These are phyloP conservation scores for Drosophila macrospina DNA, from an alignment of 2,888 invertebrate genomes.

Conservation along the genomic window DNA sequence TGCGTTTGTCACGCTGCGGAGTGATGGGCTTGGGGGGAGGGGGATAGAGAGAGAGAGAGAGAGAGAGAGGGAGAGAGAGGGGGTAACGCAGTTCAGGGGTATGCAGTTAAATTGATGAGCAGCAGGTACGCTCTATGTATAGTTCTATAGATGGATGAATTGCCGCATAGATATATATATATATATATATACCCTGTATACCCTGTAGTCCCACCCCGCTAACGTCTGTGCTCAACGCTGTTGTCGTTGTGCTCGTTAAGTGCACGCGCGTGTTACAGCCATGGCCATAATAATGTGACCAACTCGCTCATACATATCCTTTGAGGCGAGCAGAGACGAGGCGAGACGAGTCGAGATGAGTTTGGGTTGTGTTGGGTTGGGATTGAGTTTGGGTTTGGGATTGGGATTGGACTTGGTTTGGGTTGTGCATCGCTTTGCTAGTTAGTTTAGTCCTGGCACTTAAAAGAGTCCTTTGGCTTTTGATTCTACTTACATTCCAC, in stretches of 20 bases:
- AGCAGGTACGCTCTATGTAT: constrained; percentile 53
- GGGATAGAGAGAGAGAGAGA: too few relatives aligned
- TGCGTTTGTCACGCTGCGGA: constrained; percentile 77
- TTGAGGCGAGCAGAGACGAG: neutral
- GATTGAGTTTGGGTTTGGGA: too few relatives aligned
- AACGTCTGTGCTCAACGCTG: constrained; percentile 38
- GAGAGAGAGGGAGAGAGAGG: too few relatives aligned
- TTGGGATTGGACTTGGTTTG: neutral
- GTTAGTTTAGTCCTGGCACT: constrained; percentile 33
- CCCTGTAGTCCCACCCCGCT: too few relatives aligned
- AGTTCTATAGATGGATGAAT: constrained; percentile 47
- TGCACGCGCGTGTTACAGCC: constrained; percentile 72
- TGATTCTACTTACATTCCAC: constrained; percentile 90
- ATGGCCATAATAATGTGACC: constrained; percentile 64
- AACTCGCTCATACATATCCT: constrained; percentile 18
- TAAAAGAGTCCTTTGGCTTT: constrained; percentile 41
- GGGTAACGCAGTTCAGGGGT: too few relatives aligned
- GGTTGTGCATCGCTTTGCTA: neutral
- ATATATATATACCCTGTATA: too few relatives aligned
- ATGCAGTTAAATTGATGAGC: constrained; percentile 79
- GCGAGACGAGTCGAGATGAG: neutral
- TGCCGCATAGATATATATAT: constrained; percentile 60
- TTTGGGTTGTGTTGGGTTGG: too few relatives aligned
- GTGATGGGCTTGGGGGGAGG: too few relatives aligned
- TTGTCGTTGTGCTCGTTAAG: constrained; percentile 68